Evolutionary conservation across 2,797 vertebrate genomes (phyloP).

Genomic region (Carcharodon carcharias): DNA sequence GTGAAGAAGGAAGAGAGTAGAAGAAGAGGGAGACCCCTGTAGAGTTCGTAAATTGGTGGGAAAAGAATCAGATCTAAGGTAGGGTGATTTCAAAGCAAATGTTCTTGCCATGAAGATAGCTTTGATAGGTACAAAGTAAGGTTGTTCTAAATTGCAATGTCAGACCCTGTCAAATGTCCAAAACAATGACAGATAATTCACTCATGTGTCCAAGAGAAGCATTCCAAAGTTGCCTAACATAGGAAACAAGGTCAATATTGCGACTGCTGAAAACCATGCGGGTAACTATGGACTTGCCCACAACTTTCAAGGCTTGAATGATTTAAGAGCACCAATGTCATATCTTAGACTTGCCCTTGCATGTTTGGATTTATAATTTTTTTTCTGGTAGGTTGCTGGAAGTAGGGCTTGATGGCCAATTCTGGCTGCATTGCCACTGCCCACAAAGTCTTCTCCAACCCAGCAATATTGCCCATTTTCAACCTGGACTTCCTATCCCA

Average conservation of each 20-base stretch:
- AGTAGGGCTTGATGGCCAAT: not conserved
- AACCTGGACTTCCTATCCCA: no score
- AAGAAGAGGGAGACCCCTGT: not conserved
- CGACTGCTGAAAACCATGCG: not conserved
- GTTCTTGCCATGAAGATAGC: not conserved
- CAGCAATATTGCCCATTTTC: no score
- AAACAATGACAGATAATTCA: not conserved
- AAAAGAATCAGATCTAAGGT: not conserved
- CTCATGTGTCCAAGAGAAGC: not conserved
- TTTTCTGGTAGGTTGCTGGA: not conserved
- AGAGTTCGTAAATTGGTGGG: not conserved
- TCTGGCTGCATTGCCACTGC: no score
- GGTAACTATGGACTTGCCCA: not conserved
- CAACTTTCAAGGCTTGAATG: not conserved
- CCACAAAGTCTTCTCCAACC: no score
- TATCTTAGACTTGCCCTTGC: not conserved
- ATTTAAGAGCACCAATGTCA: not conserved
- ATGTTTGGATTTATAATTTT: not conserved
- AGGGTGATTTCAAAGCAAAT: not conserved
- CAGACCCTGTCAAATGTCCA: not conserved
- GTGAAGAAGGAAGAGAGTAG: not conserved
- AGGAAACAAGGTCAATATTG: not conserved
- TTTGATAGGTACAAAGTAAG: not conserved
- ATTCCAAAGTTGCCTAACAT: not conserved
- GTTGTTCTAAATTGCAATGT: not conserved